These are phyloP conservation scores for Loris lydekkerianus DNA, from an alignment of 2,797 vertebrate genomes.

Conservation along the genomic window DNA sequence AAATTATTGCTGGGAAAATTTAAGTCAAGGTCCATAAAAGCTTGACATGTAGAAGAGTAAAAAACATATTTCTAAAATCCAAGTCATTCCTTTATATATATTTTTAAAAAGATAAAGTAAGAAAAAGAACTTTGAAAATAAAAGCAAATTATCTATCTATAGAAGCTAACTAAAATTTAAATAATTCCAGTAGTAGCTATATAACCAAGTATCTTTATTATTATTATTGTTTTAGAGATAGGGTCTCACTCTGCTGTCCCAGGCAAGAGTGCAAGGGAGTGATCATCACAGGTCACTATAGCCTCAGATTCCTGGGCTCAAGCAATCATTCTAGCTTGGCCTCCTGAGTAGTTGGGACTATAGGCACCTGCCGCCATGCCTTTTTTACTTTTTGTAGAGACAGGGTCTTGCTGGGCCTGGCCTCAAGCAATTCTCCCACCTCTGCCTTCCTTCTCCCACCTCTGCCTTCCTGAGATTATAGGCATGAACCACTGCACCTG, in stretches of 20 bases:
- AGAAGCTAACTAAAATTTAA: conserved; percentile 39
- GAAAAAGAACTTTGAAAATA: not conserved
- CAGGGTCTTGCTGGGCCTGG: not conserved
- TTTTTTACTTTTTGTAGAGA: not conserved
- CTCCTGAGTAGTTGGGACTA: not conserved
- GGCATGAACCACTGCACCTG: not conserved
- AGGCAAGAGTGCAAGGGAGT: not conserved
- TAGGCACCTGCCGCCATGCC: not conserved
- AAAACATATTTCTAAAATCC: conserved; percentile 25
- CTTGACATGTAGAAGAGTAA: conserved; percentile 8
- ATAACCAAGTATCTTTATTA: conserved; percentile 18
- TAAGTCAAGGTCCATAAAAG: conserved; percentile 44
- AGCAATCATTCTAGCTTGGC: not conserved
- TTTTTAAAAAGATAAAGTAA: not conserved
- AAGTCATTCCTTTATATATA: conserved; percentile 6
- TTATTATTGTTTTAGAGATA: not conserved
- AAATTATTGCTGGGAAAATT: conserved; percentile 43
- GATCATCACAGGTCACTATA: not conserved
- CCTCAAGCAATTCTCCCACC: not conserved
- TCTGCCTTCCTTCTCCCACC: not conserved
- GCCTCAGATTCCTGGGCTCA: not conserved
- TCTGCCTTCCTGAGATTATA: not conserved
- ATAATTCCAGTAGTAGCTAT: conserved; percentile 31
- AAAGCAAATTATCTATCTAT: conserved; percentile 8
- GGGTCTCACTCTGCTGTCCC: not conserved